phyloP scores from a whole-genome alignment of 2,888 invertebrate genomes.

The Rhabditoides inermis region DNA sequence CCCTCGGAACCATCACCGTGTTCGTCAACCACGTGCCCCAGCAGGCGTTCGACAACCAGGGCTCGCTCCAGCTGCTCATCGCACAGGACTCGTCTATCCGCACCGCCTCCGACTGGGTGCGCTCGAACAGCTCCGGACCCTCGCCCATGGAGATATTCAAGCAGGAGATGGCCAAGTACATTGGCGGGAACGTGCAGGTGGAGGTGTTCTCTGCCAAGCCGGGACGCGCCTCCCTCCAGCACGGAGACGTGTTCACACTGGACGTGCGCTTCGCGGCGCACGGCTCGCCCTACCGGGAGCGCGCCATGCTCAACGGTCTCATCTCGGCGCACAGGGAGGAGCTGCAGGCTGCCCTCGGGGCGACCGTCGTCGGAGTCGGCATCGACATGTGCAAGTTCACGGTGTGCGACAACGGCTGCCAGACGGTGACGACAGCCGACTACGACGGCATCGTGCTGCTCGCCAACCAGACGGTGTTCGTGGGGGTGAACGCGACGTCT shows the following conservation, averaged over 20 bases:
- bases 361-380: conserved; percentile 63
- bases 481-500: conserved; percentile 77
- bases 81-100: conserved; percentile 29
- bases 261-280: conserved; percentile 48
- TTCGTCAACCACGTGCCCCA: conserved; percentile 86
- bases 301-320: conserved; percentile 84
- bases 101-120: conserved; percentile 32
- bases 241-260: conserved; percentile 30
- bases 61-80: conserved; percentile 36
- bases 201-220: conserved; percentile 84
- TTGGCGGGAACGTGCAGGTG: conserved; percentile 64
- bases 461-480: conserved; percentile 88
- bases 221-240: conserved; percentile 37
- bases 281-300: conserved; percentile 64
- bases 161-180: conserved; percentile 69
- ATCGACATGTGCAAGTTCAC: conserved; percentile 63
- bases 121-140: conserved; percentile 17
- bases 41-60: conserved; percentile 76
- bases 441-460: conserved; percentile 82
- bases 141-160: conserved; percentile 29
- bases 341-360: conserved; percentile 53
- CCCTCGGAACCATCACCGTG: conserved; percentile 89
- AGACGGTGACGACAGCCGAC: conserved; percentile 40
- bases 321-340: conserved; percentile 74
- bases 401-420: conserved; percentile 49